Evolutionary conservation across 1,140 invertebrate species (phyloP).

Genomic region (Agraylea sexmaculata): DNA sequence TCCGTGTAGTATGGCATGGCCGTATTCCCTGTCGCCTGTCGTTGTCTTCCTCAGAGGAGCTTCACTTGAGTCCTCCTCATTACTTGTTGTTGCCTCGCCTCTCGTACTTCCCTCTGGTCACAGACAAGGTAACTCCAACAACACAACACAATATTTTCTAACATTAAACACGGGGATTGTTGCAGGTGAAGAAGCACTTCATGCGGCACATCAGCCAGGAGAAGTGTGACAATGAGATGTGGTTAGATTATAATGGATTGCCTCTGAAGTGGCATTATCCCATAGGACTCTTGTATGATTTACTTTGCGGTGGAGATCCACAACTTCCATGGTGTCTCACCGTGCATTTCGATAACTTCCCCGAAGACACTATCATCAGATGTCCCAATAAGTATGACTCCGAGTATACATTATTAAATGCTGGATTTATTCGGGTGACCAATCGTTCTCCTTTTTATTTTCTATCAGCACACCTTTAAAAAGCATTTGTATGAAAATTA

Average conservation of each 20-base stretch:
- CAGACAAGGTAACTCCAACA: slow-evolving; percentile 67
- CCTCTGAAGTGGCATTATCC: slow-evolving; percentile 96
- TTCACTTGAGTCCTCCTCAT: slow-evolving; percentile 79
- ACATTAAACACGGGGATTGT: background rate
- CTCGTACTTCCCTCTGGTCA: slow-evolving; percentile 91
- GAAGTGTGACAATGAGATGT: slow-evolving; percentile 79
- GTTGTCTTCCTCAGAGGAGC: slow-evolving; percentile 76
- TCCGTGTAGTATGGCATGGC: slow-evolving; percentile 91
- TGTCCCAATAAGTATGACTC: slow-evolving; percentile 61
- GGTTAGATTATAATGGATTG: slow-evolving; percentile 87
- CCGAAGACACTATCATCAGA: slow-evolving; percentile 64
- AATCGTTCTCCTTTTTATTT: no score
- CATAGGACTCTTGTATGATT: slow-evolving; percentile 88
- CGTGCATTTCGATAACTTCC: slow-evolving; percentile 90
- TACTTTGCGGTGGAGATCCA: slow-evolving; percentile 53
- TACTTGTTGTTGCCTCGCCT: slow-evolving; percentile 91
- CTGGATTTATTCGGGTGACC: no score
- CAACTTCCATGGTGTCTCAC: slow-evolving; percentile 85
- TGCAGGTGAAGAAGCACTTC: slow-evolving; percentile 82
- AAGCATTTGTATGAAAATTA: no score
- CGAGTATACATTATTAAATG: background rate
- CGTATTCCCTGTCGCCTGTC: slow-evolving; percentile 86
- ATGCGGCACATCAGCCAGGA: slow-evolving; percentile 68
- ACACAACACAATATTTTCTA: background rate
- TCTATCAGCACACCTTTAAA: no score